Conservation (phyloP, 2,797 vertebrate genomes). For the Nyctalus aviator region DNA sequence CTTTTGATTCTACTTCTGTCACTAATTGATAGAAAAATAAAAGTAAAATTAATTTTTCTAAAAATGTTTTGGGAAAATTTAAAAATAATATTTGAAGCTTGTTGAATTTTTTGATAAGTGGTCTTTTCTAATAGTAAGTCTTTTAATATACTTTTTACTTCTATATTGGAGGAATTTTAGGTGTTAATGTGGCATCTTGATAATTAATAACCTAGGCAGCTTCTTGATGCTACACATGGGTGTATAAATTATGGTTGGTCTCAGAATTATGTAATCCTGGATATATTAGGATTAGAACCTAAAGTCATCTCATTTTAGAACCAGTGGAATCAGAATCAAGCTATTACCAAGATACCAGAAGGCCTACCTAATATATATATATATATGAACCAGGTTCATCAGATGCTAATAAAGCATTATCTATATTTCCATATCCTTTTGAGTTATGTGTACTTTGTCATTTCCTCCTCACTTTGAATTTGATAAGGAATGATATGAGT, state of each 20-base stretch:
- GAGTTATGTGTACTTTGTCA: background rate
- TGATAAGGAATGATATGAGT: constrained; percentile 23
- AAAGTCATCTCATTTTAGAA: background rate
- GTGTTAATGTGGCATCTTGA: background rate
- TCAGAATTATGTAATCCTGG: constrained; percentile 18
- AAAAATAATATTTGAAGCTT: constrained; percentile 29
- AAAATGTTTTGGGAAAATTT: constrained; percentile 41
- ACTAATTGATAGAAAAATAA: constrained; percentile 31
- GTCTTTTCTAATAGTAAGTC: background rate
- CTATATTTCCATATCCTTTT: background rate
- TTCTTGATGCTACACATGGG: background rate
- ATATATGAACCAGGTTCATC: background rate
- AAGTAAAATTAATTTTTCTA: constrained; percentile 41
- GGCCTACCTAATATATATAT: background rate
- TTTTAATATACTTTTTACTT: background rate
- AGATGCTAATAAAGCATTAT: background rate
- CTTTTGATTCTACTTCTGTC: constrained; percentile 42
- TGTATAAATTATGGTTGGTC: background rate
- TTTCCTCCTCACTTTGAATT: constrained; percentile 30
- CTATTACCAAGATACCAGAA: constrained; percentile 5
- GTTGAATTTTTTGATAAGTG: background rate
- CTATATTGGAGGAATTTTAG: background rate
- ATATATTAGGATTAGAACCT: constrained; percentile 28
- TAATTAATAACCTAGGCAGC: background rate
- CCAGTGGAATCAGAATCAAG: background rate